Percentiles rank a stretch among this genome's conserved stretches.
These are phyloP conservation scores for Venusia cambrica DNA, from an alignment of 2,888 invertebrate species.

Conservation along the genomic window DNA sequence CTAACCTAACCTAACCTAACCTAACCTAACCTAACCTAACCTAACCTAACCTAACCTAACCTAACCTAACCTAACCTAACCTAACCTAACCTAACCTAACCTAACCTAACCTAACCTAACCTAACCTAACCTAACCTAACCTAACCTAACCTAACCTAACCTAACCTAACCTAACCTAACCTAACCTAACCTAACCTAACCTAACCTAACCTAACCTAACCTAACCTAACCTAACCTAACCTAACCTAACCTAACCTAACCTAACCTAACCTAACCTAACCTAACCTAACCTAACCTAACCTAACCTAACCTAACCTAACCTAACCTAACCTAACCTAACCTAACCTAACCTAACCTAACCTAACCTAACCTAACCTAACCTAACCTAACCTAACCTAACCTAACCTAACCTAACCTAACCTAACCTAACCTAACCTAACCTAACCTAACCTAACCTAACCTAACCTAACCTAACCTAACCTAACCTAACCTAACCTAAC, in stretches of 20 bases:
- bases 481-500: constrained; percentile 5
- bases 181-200: constrained; percentile 6
- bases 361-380: constrained; percentile 4
- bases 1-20: constrained; percentile 1
- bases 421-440: constrained; percentile 5
- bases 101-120: constrained; percentile 4
- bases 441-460: constrained; percentile 5
- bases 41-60: constrained; percentile 4
- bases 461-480: constrained; percentile 5
- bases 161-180: constrained; percentile 7
- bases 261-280: constrained; percentile 3
- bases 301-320: not conserved
- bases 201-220: constrained; percentile 5
- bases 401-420: too few species aligned
- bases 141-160: constrained; percentile 8
- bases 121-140: constrained; percentile 5
- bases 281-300: not conserved
- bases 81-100: constrained; percentile 4
- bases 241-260: constrained; percentile 1
- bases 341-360: constrained; percentile 5
- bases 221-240: constrained; percentile 5
- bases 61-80: constrained; percentile 9
- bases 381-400: constrained; percentile 3
- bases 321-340: not conserved
- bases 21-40: constrained; percentile 3